A percentile compares a stretch with the other conserved stretches of the same genome.
These are phyloP conservation scores for Streptopelia turtur DNA, from an alignment of 2,797 vertebrate genomes.

Conservation along the genomic window DNA sequence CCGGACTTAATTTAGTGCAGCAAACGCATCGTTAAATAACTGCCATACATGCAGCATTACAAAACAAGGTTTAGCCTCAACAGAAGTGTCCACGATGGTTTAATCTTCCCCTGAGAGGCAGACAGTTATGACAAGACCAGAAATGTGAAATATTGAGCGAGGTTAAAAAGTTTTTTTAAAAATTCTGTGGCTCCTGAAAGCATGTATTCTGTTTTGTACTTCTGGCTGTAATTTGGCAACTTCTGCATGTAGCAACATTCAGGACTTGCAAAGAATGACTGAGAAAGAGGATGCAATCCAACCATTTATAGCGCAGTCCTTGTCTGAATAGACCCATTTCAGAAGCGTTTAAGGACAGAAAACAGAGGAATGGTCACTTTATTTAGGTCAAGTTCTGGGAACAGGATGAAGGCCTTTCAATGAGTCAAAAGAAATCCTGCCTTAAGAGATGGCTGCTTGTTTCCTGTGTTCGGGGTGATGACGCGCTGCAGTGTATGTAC, in stretches of 20 bases:
- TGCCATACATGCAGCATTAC: fast-evolving
- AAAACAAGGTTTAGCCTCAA: not conserved
- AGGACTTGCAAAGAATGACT: not conserved
- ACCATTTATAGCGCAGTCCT: not conserved
- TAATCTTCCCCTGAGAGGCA: not conserved
- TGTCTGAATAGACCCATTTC: not conserved
- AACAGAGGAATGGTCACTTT: conserved; percentile 2
- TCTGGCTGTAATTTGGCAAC: not conserved
- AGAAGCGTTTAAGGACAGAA: not conserved
- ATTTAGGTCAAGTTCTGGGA: conserved; percentile 60
- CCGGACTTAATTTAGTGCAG: not conserved
- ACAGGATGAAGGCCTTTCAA: conserved; percentile 30
- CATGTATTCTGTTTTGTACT: fast-evolving
- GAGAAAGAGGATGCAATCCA: not conserved
- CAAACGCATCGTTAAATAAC: not conserved
- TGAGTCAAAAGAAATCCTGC: conserved; percentile 29
- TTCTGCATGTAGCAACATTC: not conserved
- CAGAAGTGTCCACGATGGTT: fast-evolving
- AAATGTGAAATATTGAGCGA: not conserved
- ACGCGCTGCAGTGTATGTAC: not conserved
- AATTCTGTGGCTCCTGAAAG: not conserved
- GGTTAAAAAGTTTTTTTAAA: not conserved
- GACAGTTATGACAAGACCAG: not conserved
- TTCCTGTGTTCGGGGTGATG: not conserved
- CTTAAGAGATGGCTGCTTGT: not conserved